Evolutionary conservation across 2,797 vertebrate genomes (phyloP), one percentile per base, ranked within the genome.

Genomic region (Sebastes umbrosus): DNA sequence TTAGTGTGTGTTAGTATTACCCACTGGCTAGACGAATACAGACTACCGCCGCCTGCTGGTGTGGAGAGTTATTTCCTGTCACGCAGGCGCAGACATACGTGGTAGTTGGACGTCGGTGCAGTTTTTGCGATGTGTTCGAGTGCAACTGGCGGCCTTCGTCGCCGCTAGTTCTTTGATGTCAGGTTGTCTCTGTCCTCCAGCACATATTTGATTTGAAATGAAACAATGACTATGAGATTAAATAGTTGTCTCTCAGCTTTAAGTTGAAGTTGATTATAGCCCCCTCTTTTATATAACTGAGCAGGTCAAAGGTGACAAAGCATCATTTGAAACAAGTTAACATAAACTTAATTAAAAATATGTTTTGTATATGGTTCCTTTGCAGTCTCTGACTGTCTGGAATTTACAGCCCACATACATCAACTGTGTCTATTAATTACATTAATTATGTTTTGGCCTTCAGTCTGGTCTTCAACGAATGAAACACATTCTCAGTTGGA

Each of bases 401-500:
- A 22, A 36, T 39, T 4, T 16, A 64, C 62, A 70, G 14, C 22
- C n/a, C 20, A 24, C 59, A 65, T 18, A 50, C 34, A 36, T 18
- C 5, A 3, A 25, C 46, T 9, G 2, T 66, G 29, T 16, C 20
- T n/a, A 1, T 1, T 20, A 46, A 24, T 43, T 16, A 43, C 39
- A 43, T 13, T 58, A 5, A 24, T 16, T 14, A 5, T 63, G 18
- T 58, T 39, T 46, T 52, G 55, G 13, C 13, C 12, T 39, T 43
- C 63, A 73, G 50, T 60, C 16, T 66, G 11, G 54, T 54, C 8
- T 39, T 52, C n/a, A 75, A 57, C 57, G 52, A 72, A 71, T 75
- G 22, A 81, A 85, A 75, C 25, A 27, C 43, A 58, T 73, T 72
- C 73, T 65, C 32, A 3, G 29, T 76, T 76, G 57, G 57, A 34